Evolutionary conservation across 2,797 vertebrate species (phyloP), one percentile per base, ranked within the genome.

Genomic region (Hylomyscus alleni): DNA sequence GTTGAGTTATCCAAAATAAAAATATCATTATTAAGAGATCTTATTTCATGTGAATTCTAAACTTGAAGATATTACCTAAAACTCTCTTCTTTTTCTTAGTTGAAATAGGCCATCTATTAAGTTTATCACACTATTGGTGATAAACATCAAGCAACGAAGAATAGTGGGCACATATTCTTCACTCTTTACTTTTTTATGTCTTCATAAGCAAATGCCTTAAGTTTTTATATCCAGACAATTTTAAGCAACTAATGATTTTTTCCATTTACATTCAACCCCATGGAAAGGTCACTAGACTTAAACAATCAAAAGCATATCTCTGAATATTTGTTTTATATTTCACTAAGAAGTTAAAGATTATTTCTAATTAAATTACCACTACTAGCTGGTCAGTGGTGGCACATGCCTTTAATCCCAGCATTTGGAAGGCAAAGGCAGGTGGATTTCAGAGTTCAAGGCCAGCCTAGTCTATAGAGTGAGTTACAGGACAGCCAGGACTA

Each of bases 311-410:
- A 86, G 26, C 50, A 67, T 6, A 52, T 75, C 13, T 72, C 81
- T 92, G 29, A 62, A 56, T 77, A 24, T 40, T 20, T 77, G 11
- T 44, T 62, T 54, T 22, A 75, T 80, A 40, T 29, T 26, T 22
- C 56, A 26, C 20, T n/a, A 92, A 72, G 40, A 95, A 37, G 54
- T 77, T 95, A 34, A 86, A 95, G 56, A 86, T 31, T 67, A 50
- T 60, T 91, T 29, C 19, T 89, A 67, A 91, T 72, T 84, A 89
- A 80, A 88, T 24, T 62, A 37, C n/a, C 7, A 37, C 9, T 58
- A 0, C 1, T 69, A 44, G 44, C 44, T 44, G 44, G 44, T 3
- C 44, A 44, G 44, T 44, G 44, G 44, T 44, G 44, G 44, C 44
- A 44, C 44, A 44, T 44, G 44, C 44, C 44, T 44, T 44, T 44